Evolutionary conservation across 2,888 invertebrate species (phyloP), one percentile per base, ranked within the genome.

Genomic region (Cantharis rufa): DNA sequence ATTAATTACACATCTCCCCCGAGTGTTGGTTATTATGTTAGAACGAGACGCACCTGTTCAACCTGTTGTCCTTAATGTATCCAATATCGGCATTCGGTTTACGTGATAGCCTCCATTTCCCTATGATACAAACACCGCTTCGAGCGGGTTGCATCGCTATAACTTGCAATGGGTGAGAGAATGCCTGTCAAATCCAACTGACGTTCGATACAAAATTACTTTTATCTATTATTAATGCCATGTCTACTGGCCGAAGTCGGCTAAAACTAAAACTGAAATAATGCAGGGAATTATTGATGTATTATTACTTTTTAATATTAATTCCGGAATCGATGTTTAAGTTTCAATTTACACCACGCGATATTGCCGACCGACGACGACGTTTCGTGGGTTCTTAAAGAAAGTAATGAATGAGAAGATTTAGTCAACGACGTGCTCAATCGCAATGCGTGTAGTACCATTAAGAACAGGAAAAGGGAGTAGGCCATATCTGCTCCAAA

Each of bases 1-100:
- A 85, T 85, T 85, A 85, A 85, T 85, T 85, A 84, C 83, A 83
- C 82, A 82, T 79, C 78, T 82, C 81, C 76, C 79, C 32, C 69
- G 76, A 64, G 76, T 66, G 64, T 66, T 71, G 75, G 75, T 62
- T 73, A 69, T 10, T 61, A 61, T 62, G 28, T 68, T 78, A 68
- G 71, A 75, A 73, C 74, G 74, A 70, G 75, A 71, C 74, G 79
- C 81, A 82, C 82, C 80, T 82, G 82, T 80, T 79, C 79, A 77
- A 80, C 76, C 74, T 77, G 78, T 66, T 77, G 16, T 79, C 78
- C 71, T 76, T 78, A 72, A 75, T 73, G 77, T 69, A 78, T 74
- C 74, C 63, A 75, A 71, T 78, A 15, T 32, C 62, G 32, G 21
- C 16, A 18, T 66, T 21, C 64, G 21, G 48, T 72, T 24, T 15